phyloP scores from a whole-genome alignment of 2,113 vertebrate species.

The Oenanthe melanoleuca region DNA sequence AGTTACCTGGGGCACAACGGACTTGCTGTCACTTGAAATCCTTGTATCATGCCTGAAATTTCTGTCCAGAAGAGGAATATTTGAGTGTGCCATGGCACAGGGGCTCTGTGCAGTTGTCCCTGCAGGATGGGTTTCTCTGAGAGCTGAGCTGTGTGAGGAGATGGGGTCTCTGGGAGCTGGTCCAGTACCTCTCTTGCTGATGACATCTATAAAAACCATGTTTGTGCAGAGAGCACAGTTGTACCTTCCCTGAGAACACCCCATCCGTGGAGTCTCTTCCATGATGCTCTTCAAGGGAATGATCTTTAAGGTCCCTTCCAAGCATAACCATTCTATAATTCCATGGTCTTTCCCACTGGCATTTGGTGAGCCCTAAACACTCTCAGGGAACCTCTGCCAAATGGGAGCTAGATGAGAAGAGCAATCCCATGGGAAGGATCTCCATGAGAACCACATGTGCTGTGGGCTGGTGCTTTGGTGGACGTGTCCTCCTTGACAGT shows the following conservation, averaged over 20 bases:
- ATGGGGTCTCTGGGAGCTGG: neutral
- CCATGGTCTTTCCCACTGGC: neutral
- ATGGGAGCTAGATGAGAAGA: neutral
- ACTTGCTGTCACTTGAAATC: neutral
- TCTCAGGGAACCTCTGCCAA: neutral
- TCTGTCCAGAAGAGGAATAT: neutral
- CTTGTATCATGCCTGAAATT: neutral
- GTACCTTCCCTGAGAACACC: neutral
- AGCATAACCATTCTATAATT: neutral
- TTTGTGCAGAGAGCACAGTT: neutral
- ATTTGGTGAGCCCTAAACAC: neutral
- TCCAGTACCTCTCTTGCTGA: neutral
- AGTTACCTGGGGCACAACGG: neutral
- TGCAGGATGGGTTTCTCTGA: neutral
- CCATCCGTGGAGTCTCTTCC: neutral
- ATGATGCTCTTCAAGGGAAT: neutral
- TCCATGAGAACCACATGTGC: rapidly evolving
- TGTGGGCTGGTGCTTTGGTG: neutral
- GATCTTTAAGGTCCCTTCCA: neutral
- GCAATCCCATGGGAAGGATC: neutral
- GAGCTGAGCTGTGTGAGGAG: neutral
- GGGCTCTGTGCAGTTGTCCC: neutral
- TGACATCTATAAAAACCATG: neutral
- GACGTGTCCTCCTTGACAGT: rapidly evolving
- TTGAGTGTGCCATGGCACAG: rapidly evolving